Evolutionary conservation across 2,113 vertebrate species (phyloP), one percentile per base, ranked within the genome.

Genomic region (Perognathus longimembris): DNA sequence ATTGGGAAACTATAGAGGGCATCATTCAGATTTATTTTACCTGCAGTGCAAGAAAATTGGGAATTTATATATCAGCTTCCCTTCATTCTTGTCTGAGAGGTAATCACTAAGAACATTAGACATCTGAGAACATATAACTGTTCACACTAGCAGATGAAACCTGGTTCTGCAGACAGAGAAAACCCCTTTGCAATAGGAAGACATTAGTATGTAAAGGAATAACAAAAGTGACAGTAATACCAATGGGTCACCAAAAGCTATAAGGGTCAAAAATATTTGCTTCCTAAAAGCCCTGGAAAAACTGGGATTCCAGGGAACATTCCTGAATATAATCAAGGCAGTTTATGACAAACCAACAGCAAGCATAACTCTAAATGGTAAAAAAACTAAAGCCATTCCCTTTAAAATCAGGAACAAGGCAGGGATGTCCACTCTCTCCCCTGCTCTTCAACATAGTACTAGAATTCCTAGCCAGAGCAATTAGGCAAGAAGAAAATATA

Each of bases 1-100:
- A 12, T 28, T 75, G 24, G 24, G 45, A 93, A 22, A 34, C 34
- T 78, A 8, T 71, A n/a, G 5, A 77, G 45, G 70, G 63, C 22
- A 38, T 70, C 28, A 12, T 61, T 80, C 84, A 38, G 21, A 94
- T 77, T 79, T 79, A n/a, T 89, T 66, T 79, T 67, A 75, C 32
- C 2, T 86, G 50, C 61, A 11, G 7, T 38, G 21, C n/a, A 28
- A 69, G 42, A 38, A 86, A 81, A 38, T 50, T 50, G 28, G 69
- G 12, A 73, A 59, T 80, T 64, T 67, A 80, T 63, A 10, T 6
- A 32, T 5, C 3, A 90, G 10, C 9, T 76, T 5, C 14, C 24
- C 45, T 22, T 30, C 32, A 79, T 36, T 18, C 45, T 70, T 90
- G 76, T 5, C 57, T 80, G n/a, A 73, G 6, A 6, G n/a, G 2